phyloP scores from a whole-genome alignment of 2,113 vertebrate species.

The Pteronura brasiliensis region DNA sequence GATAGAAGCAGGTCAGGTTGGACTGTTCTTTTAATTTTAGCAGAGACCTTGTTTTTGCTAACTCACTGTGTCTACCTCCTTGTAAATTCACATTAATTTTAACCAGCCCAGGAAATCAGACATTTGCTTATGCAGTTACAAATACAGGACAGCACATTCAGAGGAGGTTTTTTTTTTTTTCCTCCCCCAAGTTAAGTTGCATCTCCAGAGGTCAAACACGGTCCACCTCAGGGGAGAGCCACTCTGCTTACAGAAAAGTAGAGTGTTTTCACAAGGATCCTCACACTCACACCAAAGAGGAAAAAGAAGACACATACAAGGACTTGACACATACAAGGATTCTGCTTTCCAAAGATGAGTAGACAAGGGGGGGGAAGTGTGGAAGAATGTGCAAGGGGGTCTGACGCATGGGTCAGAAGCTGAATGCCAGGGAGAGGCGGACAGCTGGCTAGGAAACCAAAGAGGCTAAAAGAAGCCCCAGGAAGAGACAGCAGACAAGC shows the following conservation, averaged over 20 bases:
- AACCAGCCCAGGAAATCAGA: not conserved
- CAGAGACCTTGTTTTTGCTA: constrained; percentile 13
- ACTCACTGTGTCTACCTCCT: not conserved
- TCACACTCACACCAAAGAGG: not conserved
- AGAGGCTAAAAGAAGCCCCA: not conserved
- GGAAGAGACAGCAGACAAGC: not conserved
- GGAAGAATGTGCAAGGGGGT: not conserved
- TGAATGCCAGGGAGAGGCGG: not conserved
- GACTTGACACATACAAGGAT: not conserved
- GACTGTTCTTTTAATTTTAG: constrained; percentile 18
- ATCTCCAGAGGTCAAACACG: constrained; percentile 31
- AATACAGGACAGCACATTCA: not conserved
- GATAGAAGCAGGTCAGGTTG: not conserved
- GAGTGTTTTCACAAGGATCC: not conserved
- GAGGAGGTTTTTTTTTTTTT: not conserved
- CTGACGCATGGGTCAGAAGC: not conserved
- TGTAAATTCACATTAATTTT: constrained; percentile 22
- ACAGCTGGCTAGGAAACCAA: not conserved
- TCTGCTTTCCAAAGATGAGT: not conserved
- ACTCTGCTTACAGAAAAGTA: constrained; percentile 22
- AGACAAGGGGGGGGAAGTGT: not conserved
- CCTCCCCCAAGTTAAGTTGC: not conserved
- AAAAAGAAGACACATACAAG: not conserved
- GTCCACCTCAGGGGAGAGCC: constrained; percentile 2
- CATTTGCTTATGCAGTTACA: not conserved